Percentiles rank a stretch among this genome's conserved stretches.
phyloP scores from a whole-genome alignment of 2,888 invertebrate genomes.

The Cantharis rustica region DNA sequence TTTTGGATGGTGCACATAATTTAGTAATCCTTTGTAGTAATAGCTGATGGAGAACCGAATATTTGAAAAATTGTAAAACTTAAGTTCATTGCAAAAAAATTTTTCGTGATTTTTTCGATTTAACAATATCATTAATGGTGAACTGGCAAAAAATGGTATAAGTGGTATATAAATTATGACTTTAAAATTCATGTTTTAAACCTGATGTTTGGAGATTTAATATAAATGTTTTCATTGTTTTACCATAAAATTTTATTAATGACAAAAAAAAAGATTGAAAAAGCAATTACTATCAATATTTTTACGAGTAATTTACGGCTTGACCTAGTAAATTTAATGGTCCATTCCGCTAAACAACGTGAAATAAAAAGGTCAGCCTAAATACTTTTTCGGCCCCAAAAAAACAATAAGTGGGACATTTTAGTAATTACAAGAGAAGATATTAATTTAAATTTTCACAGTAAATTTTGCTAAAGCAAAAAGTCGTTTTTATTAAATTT shows the following conservation, averaged over 20 bases:
- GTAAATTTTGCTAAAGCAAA: background rate
- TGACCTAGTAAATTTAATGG: constrained; percentile 12
- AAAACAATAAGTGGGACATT: background rate
- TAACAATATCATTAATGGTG: no score
- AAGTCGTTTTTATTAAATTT: background rate
- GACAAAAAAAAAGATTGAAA: background rate
- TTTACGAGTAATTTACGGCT: constrained; percentile 9
- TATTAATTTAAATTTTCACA: background rate
- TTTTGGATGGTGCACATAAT: background rate
- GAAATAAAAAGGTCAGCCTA: background rate
- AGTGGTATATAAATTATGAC: background rate
- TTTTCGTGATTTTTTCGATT: background rate
- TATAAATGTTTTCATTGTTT: background rate
- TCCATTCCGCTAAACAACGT: constrained; percentile 3
- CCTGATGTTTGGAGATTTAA: background rate
- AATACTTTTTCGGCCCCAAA: background rate
- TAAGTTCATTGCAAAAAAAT: background rate
- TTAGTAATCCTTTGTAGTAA: background rate
- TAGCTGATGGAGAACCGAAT: no score
- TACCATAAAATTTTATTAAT: background rate
- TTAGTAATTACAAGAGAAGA: background rate
- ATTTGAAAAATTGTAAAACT: background rate
- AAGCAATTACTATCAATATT: constrained; percentile 5
- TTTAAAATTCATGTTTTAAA: background rate
- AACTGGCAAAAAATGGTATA: no score